Conservation (phyloP, 2,113 vertebrate species). For the Dunckerocampus dactyliophorus region DNA sequence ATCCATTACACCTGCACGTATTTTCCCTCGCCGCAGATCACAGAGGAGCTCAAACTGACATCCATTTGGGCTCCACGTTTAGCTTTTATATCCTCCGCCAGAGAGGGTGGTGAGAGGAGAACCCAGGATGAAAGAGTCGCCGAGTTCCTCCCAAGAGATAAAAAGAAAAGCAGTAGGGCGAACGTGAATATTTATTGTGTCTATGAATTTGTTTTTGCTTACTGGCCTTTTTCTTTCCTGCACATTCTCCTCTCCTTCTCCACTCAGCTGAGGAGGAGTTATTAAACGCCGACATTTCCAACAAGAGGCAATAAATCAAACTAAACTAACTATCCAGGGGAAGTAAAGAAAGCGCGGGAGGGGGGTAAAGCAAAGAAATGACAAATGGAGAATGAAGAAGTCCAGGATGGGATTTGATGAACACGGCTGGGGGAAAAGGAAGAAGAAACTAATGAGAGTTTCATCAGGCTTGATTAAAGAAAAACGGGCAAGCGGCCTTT, state of each 20-base stretch:
- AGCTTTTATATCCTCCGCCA: conserved; percentile 56
- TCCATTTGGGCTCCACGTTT: conserved; percentile 58
- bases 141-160: conserved; percentile 46
- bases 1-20: conserved; percentile 54
- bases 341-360: conserved; percentile 16
- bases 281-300: conserved; percentile 78
- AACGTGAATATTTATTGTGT: conserved; percentile 36
- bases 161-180: conserved; percentile 35
- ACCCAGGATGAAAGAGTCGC: conserved; percentile 54
- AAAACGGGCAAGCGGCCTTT: conserved; percentile 38
- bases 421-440: conserved; percentile 52
- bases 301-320: conserved; percentile 78
- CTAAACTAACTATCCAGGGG: conserved; percentile 66
- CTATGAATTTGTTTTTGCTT: conserved; percentile 69
- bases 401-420: conserved; percentile 57
- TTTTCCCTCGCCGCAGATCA: conserved; percentile 53
- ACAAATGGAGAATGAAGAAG: conserved; percentile 55
- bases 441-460: conserved; percentile 48
- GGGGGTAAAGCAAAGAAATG: conserved; percentile 38
- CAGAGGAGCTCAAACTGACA: conserved; percentile 62
- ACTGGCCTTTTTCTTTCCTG: conserved; percentile 62
- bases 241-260: conserved; percentile 40
- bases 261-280: conserved; percentile 68
- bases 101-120: conserved; percentile 33
- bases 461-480: conserved; percentile 21